These are phyloP conservation scores for Copidosoma floridanum DNA, from an alignment of 1,140 invertebrate genomes.

Conservation along the genomic window DNA sequence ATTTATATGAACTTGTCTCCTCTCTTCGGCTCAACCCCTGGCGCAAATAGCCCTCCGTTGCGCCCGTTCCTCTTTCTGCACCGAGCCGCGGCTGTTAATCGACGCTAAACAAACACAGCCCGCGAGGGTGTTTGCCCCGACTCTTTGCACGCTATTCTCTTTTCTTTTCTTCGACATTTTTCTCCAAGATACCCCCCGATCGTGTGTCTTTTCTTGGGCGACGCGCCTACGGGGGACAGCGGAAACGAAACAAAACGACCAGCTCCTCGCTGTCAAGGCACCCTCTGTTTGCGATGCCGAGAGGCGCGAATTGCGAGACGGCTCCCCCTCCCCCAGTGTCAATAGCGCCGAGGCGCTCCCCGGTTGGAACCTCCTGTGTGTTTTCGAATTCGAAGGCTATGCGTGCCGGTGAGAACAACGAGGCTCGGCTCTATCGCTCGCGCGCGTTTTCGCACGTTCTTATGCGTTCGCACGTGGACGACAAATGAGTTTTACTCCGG, in stretches of 20 bases:
- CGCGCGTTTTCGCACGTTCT: conserved; percentile 31
- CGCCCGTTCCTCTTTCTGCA: not conserved
- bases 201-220: too few relatives aligned
- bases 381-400: conserved; percentile 25
- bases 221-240: too few relatives aligned
- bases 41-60: too few relatives aligned
- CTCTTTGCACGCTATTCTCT: conserved; percentile 33
- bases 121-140: conserved; percentile 31
- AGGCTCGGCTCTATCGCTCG: too few relatives aligned
- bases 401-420: not conserved
- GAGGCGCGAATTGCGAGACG: conserved; percentile 47
- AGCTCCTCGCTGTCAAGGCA: too few relatives aligned
- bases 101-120: conserved; percentile 27
- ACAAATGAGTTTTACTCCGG: not conserved
- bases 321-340: conserved; percentile 42
- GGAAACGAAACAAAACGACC: too few relatives aligned
- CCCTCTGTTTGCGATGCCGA: conserved; percentile 41
- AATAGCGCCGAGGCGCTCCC: conserved; percentile 45
- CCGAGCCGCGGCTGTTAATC: conserved; percentile 33
- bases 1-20: conserved; percentile 27
- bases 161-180: conserved; percentile 20
- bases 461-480: conserved; percentile 14
- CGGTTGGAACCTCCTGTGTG: conserved; percentile 28
- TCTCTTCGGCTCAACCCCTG: too few relatives aligned
- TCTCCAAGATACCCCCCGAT: too few relatives aligned